phyloP scores from a whole-genome alignment of 2,888 invertebrate species.

The Pristionchus japonicus region DNA sequence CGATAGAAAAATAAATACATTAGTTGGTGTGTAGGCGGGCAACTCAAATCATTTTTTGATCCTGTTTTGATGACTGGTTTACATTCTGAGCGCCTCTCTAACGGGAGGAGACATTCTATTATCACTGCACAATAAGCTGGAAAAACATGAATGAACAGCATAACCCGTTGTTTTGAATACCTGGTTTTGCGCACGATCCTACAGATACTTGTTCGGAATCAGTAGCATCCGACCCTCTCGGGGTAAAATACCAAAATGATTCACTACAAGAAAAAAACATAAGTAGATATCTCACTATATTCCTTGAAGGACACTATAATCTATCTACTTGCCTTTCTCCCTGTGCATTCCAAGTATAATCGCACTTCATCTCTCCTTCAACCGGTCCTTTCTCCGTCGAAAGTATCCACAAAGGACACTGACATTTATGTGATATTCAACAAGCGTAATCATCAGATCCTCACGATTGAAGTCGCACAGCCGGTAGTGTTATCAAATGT shows the following conservation, averaged over 20 bases:
- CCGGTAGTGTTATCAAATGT: neutral
- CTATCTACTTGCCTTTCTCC: too few relatives aligned
- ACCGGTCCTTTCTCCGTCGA: neutral
- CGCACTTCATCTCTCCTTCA: neutral
- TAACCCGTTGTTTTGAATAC: neutral
- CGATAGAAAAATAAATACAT: too few relatives aligned
- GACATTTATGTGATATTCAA: neutral
- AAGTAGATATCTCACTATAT: too few relatives aligned
- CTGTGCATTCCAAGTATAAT: too few relatives aligned
- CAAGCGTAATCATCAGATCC: neutral
- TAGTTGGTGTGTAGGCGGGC: neutral
- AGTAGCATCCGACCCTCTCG: neutral
- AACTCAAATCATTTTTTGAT: neutral
- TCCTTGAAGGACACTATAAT: too few relatives aligned
- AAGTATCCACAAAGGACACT: neutral
- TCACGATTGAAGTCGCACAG: neutral
- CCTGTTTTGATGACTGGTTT: too few relatives aligned
- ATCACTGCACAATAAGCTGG: too few relatives aligned
- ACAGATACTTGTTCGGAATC: neutral
- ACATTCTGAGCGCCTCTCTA: too few relatives aligned
- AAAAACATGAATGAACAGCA: too few relatives aligned
- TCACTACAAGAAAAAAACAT: too few relatives aligned
- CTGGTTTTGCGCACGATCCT: neutral
- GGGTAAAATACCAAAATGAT: neutral
- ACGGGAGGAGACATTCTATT: too few relatives aligned